Evolutionary conservation across 2,797 vertebrate species (phyloP).

Genomic region (Staurois parvus): DNA sequence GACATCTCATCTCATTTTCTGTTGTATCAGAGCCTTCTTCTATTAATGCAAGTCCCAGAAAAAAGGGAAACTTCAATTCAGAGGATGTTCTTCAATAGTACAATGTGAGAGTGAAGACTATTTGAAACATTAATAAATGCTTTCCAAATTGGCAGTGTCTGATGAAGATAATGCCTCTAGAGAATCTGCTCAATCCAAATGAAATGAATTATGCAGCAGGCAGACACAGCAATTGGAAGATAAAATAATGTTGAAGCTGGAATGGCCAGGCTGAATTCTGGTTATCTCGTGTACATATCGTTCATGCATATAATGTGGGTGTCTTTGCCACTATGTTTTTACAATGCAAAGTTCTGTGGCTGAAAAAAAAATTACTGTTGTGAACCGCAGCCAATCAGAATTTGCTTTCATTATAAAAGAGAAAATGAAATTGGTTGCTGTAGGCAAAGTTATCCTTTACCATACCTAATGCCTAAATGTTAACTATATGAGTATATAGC

Average conservation of each 20-base stretch:
- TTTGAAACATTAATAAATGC: slow-evolving; percentile 36
- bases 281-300: slow-evolving; percentile 18
- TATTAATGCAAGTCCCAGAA: neutral
- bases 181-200: slow-evolving; percentile 35
- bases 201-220: slow-evolving; percentile 56
- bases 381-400: neutral
- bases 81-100: neutral
- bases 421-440: too few relatives aligned
- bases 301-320: slow-evolving; percentile 12
- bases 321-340: neutral
- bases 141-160: slow-evolving; percentile 15
- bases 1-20: neutral
- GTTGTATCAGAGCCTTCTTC: neutral
- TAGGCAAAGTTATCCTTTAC: too few relatives aligned
- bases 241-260: slow-evolving; percentile 7
- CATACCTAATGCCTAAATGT: too few relatives aligned
- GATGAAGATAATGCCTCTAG: slow-evolving; percentile 37
- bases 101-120: slow-evolving; percentile 7
- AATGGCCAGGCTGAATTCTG: slow-evolving; percentile 19
- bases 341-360: neutral
- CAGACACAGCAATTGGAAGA: slow-evolving; percentile 8
- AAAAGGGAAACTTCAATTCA: neutral
- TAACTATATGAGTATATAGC: too few relatives aligned
- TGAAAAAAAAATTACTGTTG: neutral
- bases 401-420: too few relatives aligned